Base-by-base conservation (phyloP, 2,888 invertebrate genomes). In the Thyatira batis region DNA sequence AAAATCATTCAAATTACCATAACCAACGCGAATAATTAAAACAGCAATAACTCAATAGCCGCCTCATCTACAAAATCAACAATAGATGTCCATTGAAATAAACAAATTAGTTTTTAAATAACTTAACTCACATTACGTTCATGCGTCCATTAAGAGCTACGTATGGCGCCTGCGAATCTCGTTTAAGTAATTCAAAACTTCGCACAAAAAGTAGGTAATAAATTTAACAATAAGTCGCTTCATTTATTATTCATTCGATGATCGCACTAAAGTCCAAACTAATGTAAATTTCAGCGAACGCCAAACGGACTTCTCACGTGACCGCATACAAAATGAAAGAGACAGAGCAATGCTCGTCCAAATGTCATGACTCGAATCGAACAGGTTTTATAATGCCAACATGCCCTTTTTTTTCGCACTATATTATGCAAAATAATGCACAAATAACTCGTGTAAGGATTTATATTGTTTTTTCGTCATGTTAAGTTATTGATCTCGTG, bases 341-440 rank as follows among this genome's bases (percentile, higher is more conserved):
- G n/a, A n/a, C n/a, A n/a, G n/a, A n/a, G n/a, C n/a, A n/a, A n/a
- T n/a, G n/a, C n/a, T n/a, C n/a, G n/a, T n/a, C n/a, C n/a, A n/a
- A n/a, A n/a, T n/a, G n/a, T n/a, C n/a, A n/a, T n/a, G n/a, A n/a
- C n/a, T n/a, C n/a, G n/a, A n/a, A n/a, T n/a, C n/a, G n/a, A n/a
- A n/a, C 25, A 39, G 11, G 43, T 43, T 30, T 25, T 20, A n/a
- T 33, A 46, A 39, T 39, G 45, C 23, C 63, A 69, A 52, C 55
- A 61, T 55, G 53, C 62, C 66, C 54, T 53, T 69, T 74, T 73
- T 73, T 73, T 68, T 58, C 60, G 55, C 56, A 53, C 56, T 61
- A 53, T 70, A 69, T 76, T 74, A 80, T 69, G 63, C 62, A 59
- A 67, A 73, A 53, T 45, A 49, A 55, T 66, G 63, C 70, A 60